phyloP scores from a whole-genome alignment of 1,140 invertebrate species.

The Luehdorfia chinensis region DNA sequence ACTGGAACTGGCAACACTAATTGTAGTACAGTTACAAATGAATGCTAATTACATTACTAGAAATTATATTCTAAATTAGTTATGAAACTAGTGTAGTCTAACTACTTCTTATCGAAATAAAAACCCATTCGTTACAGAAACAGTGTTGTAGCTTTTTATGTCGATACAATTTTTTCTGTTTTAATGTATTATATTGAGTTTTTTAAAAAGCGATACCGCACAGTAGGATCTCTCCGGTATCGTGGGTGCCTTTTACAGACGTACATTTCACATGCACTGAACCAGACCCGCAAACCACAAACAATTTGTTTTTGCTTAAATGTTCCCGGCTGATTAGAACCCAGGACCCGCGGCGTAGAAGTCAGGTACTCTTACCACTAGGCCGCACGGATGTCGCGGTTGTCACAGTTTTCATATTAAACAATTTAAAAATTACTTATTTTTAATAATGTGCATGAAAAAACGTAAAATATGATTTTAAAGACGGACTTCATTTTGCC shows the following conservation, averaged over 20 bases:
- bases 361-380: too few species aligned
- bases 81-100: constrained; percentile 1
- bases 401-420: too few species aligned
- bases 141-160: background rate
- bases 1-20: background rate
- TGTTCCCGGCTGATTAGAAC: background rate
- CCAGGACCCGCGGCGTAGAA: too few species aligned
- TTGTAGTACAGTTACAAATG: background rate
- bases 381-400: background rate
- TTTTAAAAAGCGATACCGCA: background rate
- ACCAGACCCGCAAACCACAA: too few species aligned
- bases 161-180: background rate
- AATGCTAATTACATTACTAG: constrained; percentile 2
- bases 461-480: too few species aligned
- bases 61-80: background rate
- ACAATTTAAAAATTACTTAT: too few species aligned
- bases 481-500: too few species aligned
- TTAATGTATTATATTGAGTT: background rate
- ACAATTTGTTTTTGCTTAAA: background rate
- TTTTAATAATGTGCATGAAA: too few species aligned
- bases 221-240: background rate
- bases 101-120: background rate
- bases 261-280: too few species aligned
- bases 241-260: too few species aligned
- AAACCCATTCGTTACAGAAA: background rate